phyloP scores from a whole-genome alignment of 1,140 invertebrate species.

The Musca domestica region DNA sequence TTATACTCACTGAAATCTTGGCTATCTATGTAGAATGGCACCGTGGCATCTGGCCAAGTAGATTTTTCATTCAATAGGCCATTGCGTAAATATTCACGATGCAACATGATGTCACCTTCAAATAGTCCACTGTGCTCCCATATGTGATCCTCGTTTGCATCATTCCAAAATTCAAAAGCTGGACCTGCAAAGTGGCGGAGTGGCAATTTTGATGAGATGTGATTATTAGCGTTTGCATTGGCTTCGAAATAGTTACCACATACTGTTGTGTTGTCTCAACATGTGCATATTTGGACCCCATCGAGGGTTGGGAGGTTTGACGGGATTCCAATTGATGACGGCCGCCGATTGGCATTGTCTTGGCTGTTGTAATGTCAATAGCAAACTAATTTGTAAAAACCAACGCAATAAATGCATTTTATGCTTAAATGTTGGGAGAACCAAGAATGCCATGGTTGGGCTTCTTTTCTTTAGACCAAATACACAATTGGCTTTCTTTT shows the following conservation, averaged over 20 bases:
- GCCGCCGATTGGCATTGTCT: neutral
- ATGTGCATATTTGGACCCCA: slow-evolving; percentile 51
- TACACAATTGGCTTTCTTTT: neutral
- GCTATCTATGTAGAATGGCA: slow-evolving; percentile 64
- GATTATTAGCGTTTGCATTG: too few relatives aligned
- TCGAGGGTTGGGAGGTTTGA: slow-evolving; percentile 36
- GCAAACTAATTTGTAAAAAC: neutral
- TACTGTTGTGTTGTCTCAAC: slow-evolving; percentile 47
- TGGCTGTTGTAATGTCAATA: neutral
- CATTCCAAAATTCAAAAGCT: slow-evolving; percentile 61
- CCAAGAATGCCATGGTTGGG: neutral
- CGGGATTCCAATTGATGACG: slow-evolving; percentile 21
- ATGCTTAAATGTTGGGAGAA: neutral
- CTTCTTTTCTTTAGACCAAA: neutral
- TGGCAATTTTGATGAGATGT: neutral
- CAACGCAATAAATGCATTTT: neutral
- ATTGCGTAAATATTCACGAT: slow-evolving; percentile 56
- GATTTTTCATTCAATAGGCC: slow-evolving; percentile 61
- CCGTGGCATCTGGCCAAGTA: slow-evolving; percentile 64
- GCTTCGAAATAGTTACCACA: slow-evolving; percentile 29
- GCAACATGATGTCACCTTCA: slow-evolving; percentile 62
- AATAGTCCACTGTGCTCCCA: slow-evolving; percentile 62
- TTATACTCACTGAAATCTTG: slow-evolving; percentile 64
- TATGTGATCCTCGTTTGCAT: slow-evolving; percentile 62
- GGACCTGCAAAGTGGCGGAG: slow-evolving; percentile 50